Percentiles rank a stretch among this genome's conserved stretches.
Conservation (phyloP, 2,888 invertebrate genomes). For the Oligia strigilis region DNA sequence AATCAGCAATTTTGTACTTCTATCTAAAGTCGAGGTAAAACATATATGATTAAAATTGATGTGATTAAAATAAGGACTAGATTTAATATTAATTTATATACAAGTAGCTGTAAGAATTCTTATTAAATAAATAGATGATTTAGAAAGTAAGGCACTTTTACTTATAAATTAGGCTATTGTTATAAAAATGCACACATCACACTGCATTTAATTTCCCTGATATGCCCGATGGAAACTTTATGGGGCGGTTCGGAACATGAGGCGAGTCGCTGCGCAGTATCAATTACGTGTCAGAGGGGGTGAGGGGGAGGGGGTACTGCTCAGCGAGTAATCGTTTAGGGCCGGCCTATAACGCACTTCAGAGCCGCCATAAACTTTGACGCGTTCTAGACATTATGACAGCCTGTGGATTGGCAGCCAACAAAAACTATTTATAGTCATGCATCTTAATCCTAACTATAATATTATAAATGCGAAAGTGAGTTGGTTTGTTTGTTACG, state of each 20-base stretch:
- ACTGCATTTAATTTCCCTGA: neutral
- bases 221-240: neutral
- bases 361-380: neutral
- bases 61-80: constrained; percentile 74
- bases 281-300: neutral
- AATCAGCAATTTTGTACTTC: constrained; percentile 37
- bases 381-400: neutral
- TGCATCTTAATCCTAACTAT: too few species aligned
- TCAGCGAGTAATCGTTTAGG: too few species aligned
- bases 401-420: neutral
- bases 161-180: constrained; percentile 25
- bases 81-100: constrained; percentile 79
- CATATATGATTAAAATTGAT: constrained; percentile 63
- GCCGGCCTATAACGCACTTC: neutral
- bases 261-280: neutral
- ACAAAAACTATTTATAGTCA: neutral
- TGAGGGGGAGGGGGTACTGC: neutral
- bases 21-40: constrained; percentile 32
- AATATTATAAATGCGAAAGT: too few species aligned
- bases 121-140: constrained; percentile 80
- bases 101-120: constrained; percentile 75
- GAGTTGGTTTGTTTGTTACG: too few species aligned
- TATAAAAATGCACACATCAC: constrained; percentile 40
- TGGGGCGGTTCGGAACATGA: neutral
- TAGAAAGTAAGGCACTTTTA: constrained; percentile 52